Base-by-base conservation (phyloP, 1,140 invertebrate genomes). In the Drosophila watanabei region DNA sequence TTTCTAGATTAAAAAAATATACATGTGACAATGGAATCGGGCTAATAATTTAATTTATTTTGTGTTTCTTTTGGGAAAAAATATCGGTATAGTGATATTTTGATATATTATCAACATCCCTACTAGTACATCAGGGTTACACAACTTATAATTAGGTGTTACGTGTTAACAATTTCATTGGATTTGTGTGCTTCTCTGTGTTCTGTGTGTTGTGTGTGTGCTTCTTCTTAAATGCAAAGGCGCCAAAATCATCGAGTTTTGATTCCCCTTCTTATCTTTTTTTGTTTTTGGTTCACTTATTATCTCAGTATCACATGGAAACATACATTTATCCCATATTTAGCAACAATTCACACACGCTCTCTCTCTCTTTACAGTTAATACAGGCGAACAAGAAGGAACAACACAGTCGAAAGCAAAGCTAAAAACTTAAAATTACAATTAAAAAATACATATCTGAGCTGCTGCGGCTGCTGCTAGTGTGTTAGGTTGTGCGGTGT, bases 251-350 rank as follows among this genome's bases (percentile, higher is more conserved):
- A 65, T 48, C 35, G 57, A 63, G 65, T 79, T 56, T 68, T 28
- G 56, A 75, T 63, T 61, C 24, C 5, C 10, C 7, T 1, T 37
- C 14, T 24, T 24, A 14, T 6, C 2, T n/a, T 37, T 48, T 52
- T 63, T 33, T 37, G 45, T 70, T 65, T 71, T 82, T 72, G 88
- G 75, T 76, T 92, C 84, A 82, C 89, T 92, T 92, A 92, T 92
- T 92, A 92, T 92, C 89, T 92, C 89, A 92, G 73, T 92, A 92
- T 92, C 89, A 92, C 89, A 92, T 92, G 79, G 85, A 85, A 89
- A 89, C 85, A 89, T 90, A 39, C 35, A 57, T n/a, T n/a, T 57
- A 89, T 81, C 70, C 70, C 70, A 80, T 57, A 57, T 75, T 81
- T 85, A 88, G 85, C 84, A 89, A 89, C 85, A 89, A 70, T 76